These are phyloP conservation scores for Oligia latruncula DNA, from an alignment of 2,888 invertebrate species.

Conservation along the genomic window DNA sequence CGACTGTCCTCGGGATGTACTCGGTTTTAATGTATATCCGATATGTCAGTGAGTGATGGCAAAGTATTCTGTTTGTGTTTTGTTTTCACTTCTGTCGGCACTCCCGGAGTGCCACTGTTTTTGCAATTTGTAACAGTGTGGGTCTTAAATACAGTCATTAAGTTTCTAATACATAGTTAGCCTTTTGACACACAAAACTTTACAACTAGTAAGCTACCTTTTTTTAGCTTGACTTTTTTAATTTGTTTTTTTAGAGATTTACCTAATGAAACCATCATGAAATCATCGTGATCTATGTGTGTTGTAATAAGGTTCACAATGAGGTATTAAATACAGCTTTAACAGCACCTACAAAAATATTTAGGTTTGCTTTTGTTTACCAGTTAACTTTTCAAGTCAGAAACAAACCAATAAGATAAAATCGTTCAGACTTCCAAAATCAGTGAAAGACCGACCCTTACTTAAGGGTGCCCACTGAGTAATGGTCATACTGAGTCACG, in stretches of 20 bases:
- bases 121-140: too few relatives aligned
- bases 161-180: too few relatives aligned
- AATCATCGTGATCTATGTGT: too few relatives aligned
- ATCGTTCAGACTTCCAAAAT: slow-evolving; percentile 9
- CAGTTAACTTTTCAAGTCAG: background rate
- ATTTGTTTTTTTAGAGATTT: background rate
- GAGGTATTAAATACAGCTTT: background rate
- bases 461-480: slow-evolving; percentile 25
- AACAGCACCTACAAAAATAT: background rate
- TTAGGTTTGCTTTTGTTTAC: background rate
- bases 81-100: too few relatives aligned
- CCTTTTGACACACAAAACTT: too few relatives aligned
- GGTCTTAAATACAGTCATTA: too few relatives aligned
- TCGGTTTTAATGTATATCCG: too few relatives aligned
- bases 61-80: too few relatives aligned
- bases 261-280: background rate
- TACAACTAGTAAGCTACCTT: background rate
- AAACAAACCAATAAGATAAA: slow-evolving; percentile 8
- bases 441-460: slow-evolving; percentile 16
- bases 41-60: too few relatives aligned
- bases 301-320: background rate
- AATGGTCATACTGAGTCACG: slow-evolving; percentile 57
- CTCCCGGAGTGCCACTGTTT: too few relatives aligned
- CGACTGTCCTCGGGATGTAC: too few relatives aligned
- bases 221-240: too few relatives aligned